Evolutionary conservation across 1,140 invertebrate genomes (phyloP).

Genomic region (Macrotrachela quadricornifera): DNA sequence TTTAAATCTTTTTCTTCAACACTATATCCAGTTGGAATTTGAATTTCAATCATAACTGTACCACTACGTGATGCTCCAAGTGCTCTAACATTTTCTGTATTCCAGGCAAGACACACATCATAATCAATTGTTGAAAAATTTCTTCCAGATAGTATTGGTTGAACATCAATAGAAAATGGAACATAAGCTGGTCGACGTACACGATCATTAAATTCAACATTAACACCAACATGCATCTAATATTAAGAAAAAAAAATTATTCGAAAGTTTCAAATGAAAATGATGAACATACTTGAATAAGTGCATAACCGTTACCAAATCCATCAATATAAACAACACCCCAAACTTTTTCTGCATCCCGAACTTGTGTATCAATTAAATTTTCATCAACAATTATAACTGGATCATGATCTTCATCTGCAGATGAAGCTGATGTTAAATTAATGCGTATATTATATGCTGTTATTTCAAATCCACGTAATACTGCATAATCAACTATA

Average conservation of each 20-base stretch:
- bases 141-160: constrained; percentile 54
- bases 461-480: not conserved
- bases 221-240: not conserved
- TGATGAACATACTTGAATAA: constrained; percentile 11
- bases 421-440: constrained; percentile 3
- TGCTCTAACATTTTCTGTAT: constrained; percentile 25
- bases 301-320: constrained; percentile 63
- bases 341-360: constrained; percentile 44
- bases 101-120: constrained; percentile 15
- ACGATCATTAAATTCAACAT: constrained; percentile 9
- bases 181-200: constrained; percentile 13
- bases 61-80: constrained; percentile 65
- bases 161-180: constrained; percentile 49
- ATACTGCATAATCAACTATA: not conserved
- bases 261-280: no score
- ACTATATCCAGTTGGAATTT: constrained; percentile 67
- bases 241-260: no score
- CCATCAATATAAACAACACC: constrained; percentile 70
- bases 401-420: not conserved
- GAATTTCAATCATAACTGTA: constrained; percentile 68
- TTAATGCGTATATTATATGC: constrained; percentile 5
- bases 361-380: not conserved
- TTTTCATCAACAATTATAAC: not conserved
- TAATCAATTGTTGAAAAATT: constrained; percentile 65
- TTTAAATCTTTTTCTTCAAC: constrained; percentile 4